Percentiles rank a stretch among this genome's conserved stretches.
Evolutionary conservation across 2,113 vertebrate genomes (phyloP).

Genomic region (Xiphorhynchus elegans): DNA sequence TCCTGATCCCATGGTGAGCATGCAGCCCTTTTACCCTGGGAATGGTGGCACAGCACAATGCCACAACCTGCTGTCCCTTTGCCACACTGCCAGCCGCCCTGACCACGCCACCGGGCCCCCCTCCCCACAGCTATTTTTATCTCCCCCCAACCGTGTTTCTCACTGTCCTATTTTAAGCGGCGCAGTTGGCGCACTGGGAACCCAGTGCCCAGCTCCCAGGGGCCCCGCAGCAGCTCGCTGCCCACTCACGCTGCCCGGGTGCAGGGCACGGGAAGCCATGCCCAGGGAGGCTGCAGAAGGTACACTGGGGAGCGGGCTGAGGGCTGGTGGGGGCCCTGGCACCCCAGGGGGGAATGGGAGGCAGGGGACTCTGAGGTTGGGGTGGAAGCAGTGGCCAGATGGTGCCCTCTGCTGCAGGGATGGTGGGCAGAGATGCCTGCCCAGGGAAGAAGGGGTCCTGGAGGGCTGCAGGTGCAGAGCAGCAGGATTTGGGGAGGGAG

Average conservation of each 20-base stretch:
- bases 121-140: slow-evolving; percentile 27
- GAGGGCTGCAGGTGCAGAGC: neutral
- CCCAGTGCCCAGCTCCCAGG: slow-evolving; percentile 33
- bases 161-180: slow-evolving; percentile 74
- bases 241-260: neutral
- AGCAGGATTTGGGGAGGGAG: neutral
- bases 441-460: neutral
- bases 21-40: neutral
- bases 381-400: neutral
- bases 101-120: neutral
- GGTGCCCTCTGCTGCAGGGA: neutral
- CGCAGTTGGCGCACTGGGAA: slow-evolving; percentile 46
- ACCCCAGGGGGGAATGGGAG: fast-evolving
- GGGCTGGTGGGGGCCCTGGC: neutral
- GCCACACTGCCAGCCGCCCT: neutral
- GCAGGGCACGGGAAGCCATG: slow-evolving; percentile 54
- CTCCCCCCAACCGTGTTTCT: slow-evolving; percentile 38
- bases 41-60: fast-evolving
- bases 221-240: slow-evolving; percentile 5
- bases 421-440: neutral
- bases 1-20: neutral
- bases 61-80: neutral
- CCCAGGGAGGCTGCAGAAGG: slow-evolving; percentile 75
- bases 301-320: slow-evolving; percentile 40
- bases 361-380: fast-evolving